Evolutionary conservation across 2,888 invertebrate species (phyloP).

Genomic region (Baccha elongata): DNA sequence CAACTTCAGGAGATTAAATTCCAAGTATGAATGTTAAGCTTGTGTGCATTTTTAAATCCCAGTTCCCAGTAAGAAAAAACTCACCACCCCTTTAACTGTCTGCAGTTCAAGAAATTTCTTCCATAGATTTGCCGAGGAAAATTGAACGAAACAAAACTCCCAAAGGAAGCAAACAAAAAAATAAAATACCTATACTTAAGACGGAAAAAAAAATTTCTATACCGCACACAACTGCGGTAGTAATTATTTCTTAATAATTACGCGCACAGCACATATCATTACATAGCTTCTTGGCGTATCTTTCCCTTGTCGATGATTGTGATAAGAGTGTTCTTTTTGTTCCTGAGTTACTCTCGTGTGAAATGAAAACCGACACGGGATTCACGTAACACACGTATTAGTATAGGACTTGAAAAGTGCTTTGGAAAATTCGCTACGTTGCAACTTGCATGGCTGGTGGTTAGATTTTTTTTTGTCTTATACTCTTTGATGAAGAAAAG

Average conservation of each 20-base stretch:
- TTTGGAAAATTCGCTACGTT: slow-evolving; percentile 24
- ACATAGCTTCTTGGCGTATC: slow-evolving; percentile 17
- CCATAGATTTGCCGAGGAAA: slow-evolving; percentile 62
- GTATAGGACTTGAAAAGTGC: neutral
- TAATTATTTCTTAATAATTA: slow-evolving; percentile 71
- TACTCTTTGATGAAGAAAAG: neutral
- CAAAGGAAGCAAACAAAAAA: slow-evolving; percentile 37
- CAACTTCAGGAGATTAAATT: slow-evolving; percentile 16
- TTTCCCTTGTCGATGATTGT: neutral
- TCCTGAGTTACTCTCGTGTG: slow-evolving; percentile 34
- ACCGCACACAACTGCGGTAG: slow-evolving; percentile 51
- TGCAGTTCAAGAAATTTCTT: slow-evolving; percentile 46
- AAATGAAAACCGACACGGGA: slow-evolving; percentile 57
- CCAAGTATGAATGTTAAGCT: neutral
- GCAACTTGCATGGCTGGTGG: slow-evolving; percentile 15
- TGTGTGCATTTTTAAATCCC: slow-evolving; percentile 38
- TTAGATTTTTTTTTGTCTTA: neutral
- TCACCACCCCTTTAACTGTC: slow-evolving; percentile 39
- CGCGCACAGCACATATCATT: slow-evolving; percentile 39
- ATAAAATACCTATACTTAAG: slow-evolving; percentile 11
- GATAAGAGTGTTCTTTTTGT: slow-evolving; percentile 33
- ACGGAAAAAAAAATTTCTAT: slow-evolving; percentile 52
- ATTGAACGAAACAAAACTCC: slow-evolving; percentile 42
- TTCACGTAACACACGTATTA: slow-evolving; percentile 47
- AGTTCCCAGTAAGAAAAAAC: slow-evolving; percentile 30